Base-by-base conservation (phyloP, 2,797 vertebrate species). In the Botia kubotai region DNA sequence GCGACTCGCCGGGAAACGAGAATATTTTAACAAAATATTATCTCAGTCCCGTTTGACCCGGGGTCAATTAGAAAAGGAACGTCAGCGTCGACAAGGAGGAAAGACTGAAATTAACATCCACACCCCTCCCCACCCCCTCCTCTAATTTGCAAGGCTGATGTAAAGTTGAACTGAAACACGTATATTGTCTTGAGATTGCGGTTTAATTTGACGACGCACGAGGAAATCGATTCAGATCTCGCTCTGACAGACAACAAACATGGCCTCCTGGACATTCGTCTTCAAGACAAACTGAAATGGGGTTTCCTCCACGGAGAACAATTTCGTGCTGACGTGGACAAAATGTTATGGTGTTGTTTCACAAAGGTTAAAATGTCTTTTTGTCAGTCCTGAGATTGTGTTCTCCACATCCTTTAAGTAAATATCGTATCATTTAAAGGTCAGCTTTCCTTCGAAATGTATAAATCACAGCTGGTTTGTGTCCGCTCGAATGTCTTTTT, bases 1-100 rank as follows among this genome's bases (percentile, higher is more conserved):
- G 88, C n/a, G 83, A 90, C 92, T 93, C 91, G 77, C 75, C 66
- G 84, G 89, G 89, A 93, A 93, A 92, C 88, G 88, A 91, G 92
- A 94, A 93, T 94, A 93, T 93, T 92, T 92, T 92, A 92, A 92
- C 90, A 88, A 93, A 94, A 94, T 94, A 94, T 94, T 93, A 93
- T 94, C 90, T 89, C 89, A 84, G 89, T 91, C 89, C 88, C 84
- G 72, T 90, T 92, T 93, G 92, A 94, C 93, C 93, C 36, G 3
- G 72, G 92, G 93, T 94, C 93, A 93, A 92, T 94, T 92, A 91
- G 91, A 92, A 91, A 90, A 90, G 89, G 90, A 89, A 91, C 85
- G 86, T 91, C 88, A 90, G 88, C 75, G 77, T 83, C n/a, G 77
- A 88, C 53, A 82, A 88, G 82, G 60, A 81, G 69, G 82, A 48